Evolutionary conservation across 2,797 vertebrate species (phyloP).

Genomic region (Vespertilio murinus): DNA sequence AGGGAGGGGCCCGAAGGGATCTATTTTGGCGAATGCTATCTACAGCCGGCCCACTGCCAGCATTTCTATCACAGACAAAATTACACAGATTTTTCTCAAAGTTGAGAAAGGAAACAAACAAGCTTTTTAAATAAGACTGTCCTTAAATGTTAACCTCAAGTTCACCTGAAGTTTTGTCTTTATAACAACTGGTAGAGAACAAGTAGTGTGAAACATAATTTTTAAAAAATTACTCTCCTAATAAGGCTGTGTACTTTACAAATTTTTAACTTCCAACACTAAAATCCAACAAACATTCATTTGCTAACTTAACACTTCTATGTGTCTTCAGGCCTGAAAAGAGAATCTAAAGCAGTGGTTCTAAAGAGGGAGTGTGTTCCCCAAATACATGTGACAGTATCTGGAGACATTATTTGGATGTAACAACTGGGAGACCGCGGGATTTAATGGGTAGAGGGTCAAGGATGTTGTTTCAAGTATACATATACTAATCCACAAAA

Average conservation of each 20-base stretch:
- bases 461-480: neutral
- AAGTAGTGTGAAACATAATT: slow-evolving; percentile 22
- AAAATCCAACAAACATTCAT: slow-evolving; percentile 13
- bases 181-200: slow-evolving; percentile 28
- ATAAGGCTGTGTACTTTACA: neutral
- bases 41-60: slow-evolving; percentile 47
- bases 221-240: neutral
- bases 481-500: neutral
- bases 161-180: neutral
- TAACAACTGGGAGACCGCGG: neutral
- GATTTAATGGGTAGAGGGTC: neutral
- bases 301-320: neutral
- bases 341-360: slow-evolving; percentile 21
- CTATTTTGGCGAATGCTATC: slow-evolving; percentile 63
- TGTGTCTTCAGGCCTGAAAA: slow-evolving; percentile 9
- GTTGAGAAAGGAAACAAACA: slow-evolving; percentile 39
- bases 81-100: neutral
- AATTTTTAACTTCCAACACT: neutral
- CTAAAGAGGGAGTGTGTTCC: neutral
- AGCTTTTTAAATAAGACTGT: slow-evolving; percentile 28
- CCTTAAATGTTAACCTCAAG: neutral
- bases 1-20: slow-evolving; percentile 70
- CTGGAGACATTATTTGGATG: neutral
- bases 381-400: neutral
- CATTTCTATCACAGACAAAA: slow-evolving; percentile 31